Conservation (phyloP, 2,888 invertebrate species). For the Girardia tigrina region DNA sequence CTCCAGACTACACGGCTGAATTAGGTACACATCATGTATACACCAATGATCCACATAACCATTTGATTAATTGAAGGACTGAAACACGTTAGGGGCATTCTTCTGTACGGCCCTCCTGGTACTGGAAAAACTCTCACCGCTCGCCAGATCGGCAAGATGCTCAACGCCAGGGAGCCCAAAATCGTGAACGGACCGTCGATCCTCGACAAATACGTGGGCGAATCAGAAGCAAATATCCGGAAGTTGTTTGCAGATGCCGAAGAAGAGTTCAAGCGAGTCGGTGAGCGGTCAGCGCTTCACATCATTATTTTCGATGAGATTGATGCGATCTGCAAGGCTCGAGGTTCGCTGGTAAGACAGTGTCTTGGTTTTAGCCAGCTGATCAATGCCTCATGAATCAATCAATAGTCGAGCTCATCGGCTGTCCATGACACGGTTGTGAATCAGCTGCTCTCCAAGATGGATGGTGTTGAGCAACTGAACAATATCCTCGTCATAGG, state of each 20-base stretch:
- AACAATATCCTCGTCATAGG: slow-evolving; percentile 95
- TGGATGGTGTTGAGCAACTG: slow-evolving; percentile 93
- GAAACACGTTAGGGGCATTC: slow-evolving; percentile 92
- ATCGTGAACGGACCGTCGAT: slow-evolving; percentile 98
- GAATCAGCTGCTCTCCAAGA: slow-evolving; percentile 91
- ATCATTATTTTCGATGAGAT: slow-evolving; percentile 99
- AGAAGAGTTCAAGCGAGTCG: slow-evolving; percentile 87
- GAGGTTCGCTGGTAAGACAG: slow-evolving; percentile 68
- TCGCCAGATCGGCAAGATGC: slow-evolving; percentile 64
- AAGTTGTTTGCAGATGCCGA: slow-evolving; percentile 93
- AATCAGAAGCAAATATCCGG: slow-evolving; percentile 91
- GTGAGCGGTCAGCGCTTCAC: slow-evolving; percentile 87
- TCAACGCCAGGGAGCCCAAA: slow-evolving; percentile 94
- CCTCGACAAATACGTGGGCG: slow-evolving; percentile 96
- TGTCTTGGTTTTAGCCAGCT: no score
- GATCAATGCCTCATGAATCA: no score
- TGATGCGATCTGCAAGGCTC: slow-evolving; percentile 93
- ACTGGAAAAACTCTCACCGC: slow-evolving; percentile 99
- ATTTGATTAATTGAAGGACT: no score
- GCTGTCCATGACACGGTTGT: slow-evolving; percentile 90
- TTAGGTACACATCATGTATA: no score
- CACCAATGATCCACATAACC: no score
- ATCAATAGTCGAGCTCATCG: slow-evolving; percentile 75
- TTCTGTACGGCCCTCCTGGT: slow-evolving; percentile 89
- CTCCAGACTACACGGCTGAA: no score